Base-by-base conservation (phyloP, 2,797 vertebrate species). In the Artibeus jamaicensis region DNA sequence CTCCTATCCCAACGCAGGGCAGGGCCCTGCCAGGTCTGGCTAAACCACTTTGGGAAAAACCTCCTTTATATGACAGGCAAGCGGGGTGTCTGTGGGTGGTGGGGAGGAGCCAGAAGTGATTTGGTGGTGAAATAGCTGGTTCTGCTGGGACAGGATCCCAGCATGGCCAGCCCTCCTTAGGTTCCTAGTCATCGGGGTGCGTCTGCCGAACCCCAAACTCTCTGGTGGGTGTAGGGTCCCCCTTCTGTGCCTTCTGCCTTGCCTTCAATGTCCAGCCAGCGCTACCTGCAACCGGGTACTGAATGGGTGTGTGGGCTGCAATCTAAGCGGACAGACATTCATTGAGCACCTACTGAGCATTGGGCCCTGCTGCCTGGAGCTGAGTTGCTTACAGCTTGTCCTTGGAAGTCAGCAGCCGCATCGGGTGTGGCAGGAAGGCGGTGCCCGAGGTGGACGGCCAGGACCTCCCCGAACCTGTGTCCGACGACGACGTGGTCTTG, bases 51-150 rank as follows among this genome's bases (percentile, higher is more conserved):
- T 46, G 65, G 87, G 83, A 84, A 95, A 95, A 88, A 79, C 74
- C 67, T 94, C 87, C 86, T 92, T 97, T 97, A 95, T 97, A 87
- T 15, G 89, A 77, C 86, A 46, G 89, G 65, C 86, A 55, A 46
- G 34, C 32, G 57, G 83, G 84, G 73, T 42, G 74, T 71, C 95
- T 86, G 95, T 93, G 94, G 93, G 96, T 53, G 82, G 78, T 78
- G 74, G 85, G 96, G 96, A 91, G 96, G 97, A 94, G 93, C 85
- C 29, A 26, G 44, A 12, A 68, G 71, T 32, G 91, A 89, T 65
- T 24, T 67, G 78, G n/a, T 39, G 76, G 82, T 94, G 92, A 97
- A 78, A 32, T 67, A 79, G 44, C 50, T 62, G 77, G 59, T 95
- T 85, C 88, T 26, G n/a, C 68, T 71, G 92, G 89, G 87, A 86